phyloP scores from a whole-genome alignment of 2,888 invertebrate species.

The Lycocerus yunnanus region DNA sequence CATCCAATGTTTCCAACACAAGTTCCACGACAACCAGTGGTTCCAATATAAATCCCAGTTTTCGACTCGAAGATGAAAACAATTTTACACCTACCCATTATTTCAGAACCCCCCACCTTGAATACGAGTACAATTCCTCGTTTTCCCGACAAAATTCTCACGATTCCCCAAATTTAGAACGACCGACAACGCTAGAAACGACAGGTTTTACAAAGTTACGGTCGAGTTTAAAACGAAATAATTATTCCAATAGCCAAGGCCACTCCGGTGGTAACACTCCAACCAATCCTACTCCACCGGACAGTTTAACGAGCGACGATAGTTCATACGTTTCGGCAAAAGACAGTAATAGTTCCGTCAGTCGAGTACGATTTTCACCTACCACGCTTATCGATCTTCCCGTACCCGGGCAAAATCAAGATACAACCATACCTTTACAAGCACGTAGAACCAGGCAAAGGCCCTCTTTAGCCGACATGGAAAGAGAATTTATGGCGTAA shows the following conservation, averaged over 20 bases:
- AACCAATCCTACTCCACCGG: constrained; percentile 84
- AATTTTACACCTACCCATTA: constrained; percentile 56
- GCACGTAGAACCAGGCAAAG: constrained; percentile 56
- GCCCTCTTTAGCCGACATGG: constrained; percentile 60
- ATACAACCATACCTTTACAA: constrained; percentile 60
- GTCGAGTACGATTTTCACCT: constrained; percentile 79
- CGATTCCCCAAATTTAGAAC: constrained; percentile 58
- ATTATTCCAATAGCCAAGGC: constrained; percentile 55
- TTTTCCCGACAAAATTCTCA: constrained; percentile 58
- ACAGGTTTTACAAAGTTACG: constrained; percentile 68
- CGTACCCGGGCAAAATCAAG: constrained; percentile 59
- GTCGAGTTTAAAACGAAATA: constrained; percentile 79
- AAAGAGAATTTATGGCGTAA: constrained; percentile 63
- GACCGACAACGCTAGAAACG: constrained; percentile 70
- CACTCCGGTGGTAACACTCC: constrained; percentile 72
- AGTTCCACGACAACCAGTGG: constrained; percentile 62
- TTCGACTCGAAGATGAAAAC: constrained; percentile 66
- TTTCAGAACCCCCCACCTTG: constrained; percentile 50
- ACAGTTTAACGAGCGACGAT: constrained; percentile 84
- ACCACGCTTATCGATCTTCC: constrained; percentile 70
- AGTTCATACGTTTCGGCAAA: constrained; percentile 87
- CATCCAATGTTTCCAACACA: constrained; percentile 74
- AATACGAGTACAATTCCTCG: constrained; percentile 48
- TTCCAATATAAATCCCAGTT: constrained; percentile 66
- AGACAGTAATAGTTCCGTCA: constrained; percentile 71